Base-by-base conservation (phyloP, 2,888 invertebrate genomes). In the Lymantria monacha region DNA sequence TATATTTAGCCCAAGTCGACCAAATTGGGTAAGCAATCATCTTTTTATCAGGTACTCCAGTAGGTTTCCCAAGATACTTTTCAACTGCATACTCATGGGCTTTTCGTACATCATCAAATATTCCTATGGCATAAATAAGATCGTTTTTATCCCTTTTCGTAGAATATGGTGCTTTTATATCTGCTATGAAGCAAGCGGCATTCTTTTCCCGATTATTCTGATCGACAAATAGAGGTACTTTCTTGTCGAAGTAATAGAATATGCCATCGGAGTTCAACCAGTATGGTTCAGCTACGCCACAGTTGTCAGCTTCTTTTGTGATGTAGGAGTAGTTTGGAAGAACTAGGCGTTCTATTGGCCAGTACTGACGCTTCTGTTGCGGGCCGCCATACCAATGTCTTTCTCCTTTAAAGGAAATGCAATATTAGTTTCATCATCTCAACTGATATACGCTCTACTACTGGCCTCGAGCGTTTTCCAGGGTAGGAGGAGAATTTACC, bases 231-330 rank as follows among this genome's bases (percentile, higher is more conserved):
- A 96, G 79, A 0, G 95, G 95, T 0, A 93, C 92, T 15, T 90
- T 88, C 40, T 92, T 91, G 59, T 94, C 92, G 37, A 95, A 93
- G 66, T 92, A 93, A 48, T 94, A 83, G 68, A 93, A 94, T 14
- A 93, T 82, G 2, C 96, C 95, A 9, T 89, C 80, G 0, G 95
- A 94, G 66, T 91, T 94, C 0, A 96, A 79, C 95, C 95, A 94
- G 72, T 94, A 94, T 0, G 93, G 92, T 63, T 94, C 94, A 0
- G 93, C 90, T 5, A 94, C 78, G 0, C 88, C 93, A 59, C 92
- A 91, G 71, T 92, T 92, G 63, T 92, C 91, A 0, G 84, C 83
- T 57, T 93, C 92, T 60, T 93, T 93, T 9, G 93, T 91, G 15
- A 93, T 74, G 69, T 93, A 94, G 0, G 93, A 87, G 63, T 92